Evolutionary conservation across 2,888 invertebrate species (phyloP).

Genomic region (Anticlea derivata): DNA sequence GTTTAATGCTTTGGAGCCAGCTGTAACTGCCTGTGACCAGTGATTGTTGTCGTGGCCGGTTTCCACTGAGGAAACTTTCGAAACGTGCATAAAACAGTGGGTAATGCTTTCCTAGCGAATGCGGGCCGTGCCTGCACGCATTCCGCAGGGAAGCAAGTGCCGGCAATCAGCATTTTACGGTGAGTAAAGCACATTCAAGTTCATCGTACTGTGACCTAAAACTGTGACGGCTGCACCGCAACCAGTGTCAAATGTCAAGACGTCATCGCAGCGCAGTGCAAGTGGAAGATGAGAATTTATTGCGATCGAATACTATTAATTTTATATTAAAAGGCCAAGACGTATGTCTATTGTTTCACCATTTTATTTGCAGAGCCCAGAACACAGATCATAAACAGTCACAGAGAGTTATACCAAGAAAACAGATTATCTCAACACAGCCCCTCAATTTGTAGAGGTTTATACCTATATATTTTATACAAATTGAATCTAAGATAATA

Average conservation of each 20-base stretch:
- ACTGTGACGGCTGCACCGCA: constrained; percentile 45
- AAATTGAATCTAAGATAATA: too few relatives aligned
- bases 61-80: constrained; percentile 80
- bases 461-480: too few relatives aligned
- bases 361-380: too few relatives aligned
- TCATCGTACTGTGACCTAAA: constrained; percentile 82
- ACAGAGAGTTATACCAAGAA: too few relatives aligned
- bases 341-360: too few relatives aligned
- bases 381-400: too few relatives aligned
- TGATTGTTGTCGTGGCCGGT: constrained; percentile 83
- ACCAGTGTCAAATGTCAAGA: constrained; percentile 63
- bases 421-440: too few relatives aligned
- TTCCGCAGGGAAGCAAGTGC: constrained; percentile 81
- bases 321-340: too few relatives aligned
- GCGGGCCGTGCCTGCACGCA: constrained; percentile 79
- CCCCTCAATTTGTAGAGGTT: too few relatives aligned
- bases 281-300: constrained; percentile 43
- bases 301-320: too few relatives aligned
- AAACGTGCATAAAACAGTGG: constrained; percentile 81
- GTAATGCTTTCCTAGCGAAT: constrained; percentile 81
- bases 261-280: constrained; percentile 38
- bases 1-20: constrained; percentile 62
- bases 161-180: constrained; percentile 82
- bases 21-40: constrained; percentile 63
- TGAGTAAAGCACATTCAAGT: constrained; percentile 79